phyloP scores from a whole-genome alignment of 2,888 invertebrate genomes.

The Drosophila vallismaia region DNA sequence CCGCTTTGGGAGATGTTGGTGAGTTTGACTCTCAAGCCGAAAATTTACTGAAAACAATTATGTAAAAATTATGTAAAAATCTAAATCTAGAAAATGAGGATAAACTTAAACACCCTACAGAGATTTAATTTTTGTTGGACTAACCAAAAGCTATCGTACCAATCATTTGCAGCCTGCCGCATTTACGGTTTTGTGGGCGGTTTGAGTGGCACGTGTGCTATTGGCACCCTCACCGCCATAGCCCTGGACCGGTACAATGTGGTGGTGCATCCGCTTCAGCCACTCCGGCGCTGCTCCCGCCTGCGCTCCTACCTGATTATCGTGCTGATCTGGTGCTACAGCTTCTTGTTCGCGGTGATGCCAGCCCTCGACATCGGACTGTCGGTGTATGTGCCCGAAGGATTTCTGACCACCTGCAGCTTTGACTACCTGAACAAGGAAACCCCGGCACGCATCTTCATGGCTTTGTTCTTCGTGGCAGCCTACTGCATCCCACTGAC shows the following conservation, averaged over 20 bases:
- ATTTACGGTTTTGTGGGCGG: constrained; percentile 93
- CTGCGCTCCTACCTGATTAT: constrained; percentile 86
- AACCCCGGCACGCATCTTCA: constrained; percentile 87
- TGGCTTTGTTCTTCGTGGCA: constrained; percentile 89
- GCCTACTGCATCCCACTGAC: constrained; percentile 90
- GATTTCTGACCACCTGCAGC: constrained; percentile 92
- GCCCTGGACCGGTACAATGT: constrained; percentile 93
- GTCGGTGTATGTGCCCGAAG: constrained; percentile 92
- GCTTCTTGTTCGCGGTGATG: constrained; percentile 88
- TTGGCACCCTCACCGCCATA: constrained; percentile 91
- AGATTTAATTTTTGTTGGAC: neutral
- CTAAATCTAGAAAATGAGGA: too few species aligned
- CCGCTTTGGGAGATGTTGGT: constrained; percentile 90
- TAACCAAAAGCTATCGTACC: neutral
- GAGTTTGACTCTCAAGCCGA: constrained; percentile 54
- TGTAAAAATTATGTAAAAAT: too few species aligned
- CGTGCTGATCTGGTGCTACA: constrained; percentile 90
- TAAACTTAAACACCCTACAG: too few species aligned
- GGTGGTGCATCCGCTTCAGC: constrained; percentile 91
- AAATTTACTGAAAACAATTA: too few species aligned
- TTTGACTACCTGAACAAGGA: constrained; percentile 92
- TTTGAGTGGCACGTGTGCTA: constrained; percentile 91
- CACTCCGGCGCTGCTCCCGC: constrained; percentile 87
- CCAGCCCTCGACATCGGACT: constrained; percentile 89
- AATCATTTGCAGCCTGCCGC: constrained; percentile 87